Base-by-base conservation (phyloP, 2,888 invertebrate genomes). In the Leucophenga montana region DNA sequence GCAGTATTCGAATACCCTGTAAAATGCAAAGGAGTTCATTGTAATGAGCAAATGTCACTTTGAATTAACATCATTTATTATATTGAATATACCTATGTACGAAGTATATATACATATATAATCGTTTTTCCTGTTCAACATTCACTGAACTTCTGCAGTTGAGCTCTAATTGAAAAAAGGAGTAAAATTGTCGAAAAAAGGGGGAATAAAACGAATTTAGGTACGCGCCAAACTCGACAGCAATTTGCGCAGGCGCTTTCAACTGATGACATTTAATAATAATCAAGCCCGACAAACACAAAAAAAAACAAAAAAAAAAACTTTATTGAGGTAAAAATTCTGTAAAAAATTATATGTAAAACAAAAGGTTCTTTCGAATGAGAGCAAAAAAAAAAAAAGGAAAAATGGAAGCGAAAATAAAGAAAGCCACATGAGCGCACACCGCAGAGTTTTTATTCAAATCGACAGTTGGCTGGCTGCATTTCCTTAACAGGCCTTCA, bases 391-490 rank as follows among this genome's bases (percentile, higher is more conserved):
- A 14, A 5, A 62, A 44, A 62, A 56, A 70, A 61, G 54, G 11
- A 66, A 46, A 31, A 68, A 75, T 75, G 70, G 67, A 71, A 72
- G 57, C 54, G 77, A 70, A 75, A 77, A 79, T 77, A 82, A 79
- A 81, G 53, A 13, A 54, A 82, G 80, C 70, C 22, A 16, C 48
- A 27, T 80, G 76, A 78, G 82, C 80, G 83, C 79, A 74, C 83
- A 83, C 82, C 85, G 77, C 83, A 80, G 77, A 77, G 80, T 78
- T 79, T 82, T 85, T 85, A 85, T 85, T 84, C 85, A 85, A 83
- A 83, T 82, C 81, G 81, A 82, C 81, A 82, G 81, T 82, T 80
- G 83, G 46, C 66, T 83, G 81, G 62, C 66, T 59, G 68, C 48
- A 57, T 56, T 9, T 64, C 61, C 48, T 50, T 59, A n/a, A 33